Evolutionary conservation across 2,888 invertebrate genomes (phyloP), one percentile per base, ranked within the genome.

Genomic region (Adelognathus sp.): DNA sequence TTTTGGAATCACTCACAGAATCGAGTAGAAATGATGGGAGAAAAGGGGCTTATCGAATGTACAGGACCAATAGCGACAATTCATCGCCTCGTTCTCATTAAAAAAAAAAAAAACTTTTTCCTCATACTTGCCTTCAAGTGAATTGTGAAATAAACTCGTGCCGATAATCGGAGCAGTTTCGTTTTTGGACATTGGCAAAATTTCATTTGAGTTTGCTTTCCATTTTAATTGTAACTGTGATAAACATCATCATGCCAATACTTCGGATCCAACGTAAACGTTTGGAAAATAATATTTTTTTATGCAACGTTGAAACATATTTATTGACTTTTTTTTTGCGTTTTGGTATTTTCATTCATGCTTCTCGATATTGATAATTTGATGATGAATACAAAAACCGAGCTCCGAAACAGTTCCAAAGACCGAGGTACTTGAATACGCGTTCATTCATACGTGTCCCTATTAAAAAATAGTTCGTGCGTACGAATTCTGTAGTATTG

Each of bases 221-320:
- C 54, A 82, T 81, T 86, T 58, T 81, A 85, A 18, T 87, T 86
- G 66, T 86, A 87, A 87, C 88, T 88, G 88, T 88, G 88, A 87
- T 89, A 88, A 84, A 11, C 3, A 9, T 79, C 81, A 72, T 84
- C 81, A 85, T 85, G 84, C 86, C 84, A 87, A 85, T 83, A 79
- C 86, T 86, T 73, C 58, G 36, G 63, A 56, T 73, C 70, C n/a
- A n/a, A 72, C 39, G 29, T 69, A 71, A n/a, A 50, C 76, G 58
- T 54, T 52, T 58, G 9, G n/a, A 50, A 21, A 50, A 39, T n/a
- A 6, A 14, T 3, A 36, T 29, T 18, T 11, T 6, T 4, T 27
- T 44, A 29, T 64, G 14, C 5, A 33, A 16, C 44, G 46, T 16
- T n/a, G 18, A 46, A 63, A 24, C 44, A 63, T 29, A 27, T 50